Evolutionary conservation across 2,113 vertebrate species (phyloP), one percentile per base, ranked within the genome.

Genomic region (Ptyas mucosa): DNA sequence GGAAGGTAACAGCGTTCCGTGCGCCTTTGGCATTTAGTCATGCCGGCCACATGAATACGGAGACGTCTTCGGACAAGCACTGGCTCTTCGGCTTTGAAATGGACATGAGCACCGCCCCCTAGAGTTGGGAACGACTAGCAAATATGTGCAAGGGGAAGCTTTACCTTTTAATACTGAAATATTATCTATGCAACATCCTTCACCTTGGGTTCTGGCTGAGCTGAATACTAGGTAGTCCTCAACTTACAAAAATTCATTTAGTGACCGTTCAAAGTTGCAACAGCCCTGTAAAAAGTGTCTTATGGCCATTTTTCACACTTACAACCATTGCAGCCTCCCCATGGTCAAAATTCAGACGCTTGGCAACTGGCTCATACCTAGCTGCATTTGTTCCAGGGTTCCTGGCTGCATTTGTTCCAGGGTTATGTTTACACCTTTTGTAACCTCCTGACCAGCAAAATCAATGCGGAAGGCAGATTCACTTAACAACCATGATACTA

Each of bases 141-240:
- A 46, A 46, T 46, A 46, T 46, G 43, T 43, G 43, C 43, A 1
- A 46, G 3, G 43, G 43, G 43, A 46, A 46, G 4, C 43, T 46
- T 43, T 43, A 43, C 43, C 43, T 46, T 46, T 46, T 24, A 8
- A 14, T 87, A 1, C 75, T 64, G 54, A 75, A 90, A 52, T 87
- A 39, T 49, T 4, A 26, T 51, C 4, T 29, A 2, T 43, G 75
- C 93, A 91, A 89, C 96, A 89, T 90, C 91, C 94, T n/a, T 8
- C 9, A 18, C n/a, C 29, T 29, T 61, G 8, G 3, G 12, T 3
- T 93, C 85, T 94, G 93, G 14, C 64, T 87, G 94, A 95, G 49
- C 87, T 91, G 87, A 87, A 53, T 15, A 12, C 61, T 57, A 64
- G 61, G 26, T 5, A 69, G 29, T 69, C 12, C 5, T 69, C 0